Evolutionary conservation across 2,888 invertebrate species (phyloP).

Genomic region (Polydrusus pterygomalis): DNA sequence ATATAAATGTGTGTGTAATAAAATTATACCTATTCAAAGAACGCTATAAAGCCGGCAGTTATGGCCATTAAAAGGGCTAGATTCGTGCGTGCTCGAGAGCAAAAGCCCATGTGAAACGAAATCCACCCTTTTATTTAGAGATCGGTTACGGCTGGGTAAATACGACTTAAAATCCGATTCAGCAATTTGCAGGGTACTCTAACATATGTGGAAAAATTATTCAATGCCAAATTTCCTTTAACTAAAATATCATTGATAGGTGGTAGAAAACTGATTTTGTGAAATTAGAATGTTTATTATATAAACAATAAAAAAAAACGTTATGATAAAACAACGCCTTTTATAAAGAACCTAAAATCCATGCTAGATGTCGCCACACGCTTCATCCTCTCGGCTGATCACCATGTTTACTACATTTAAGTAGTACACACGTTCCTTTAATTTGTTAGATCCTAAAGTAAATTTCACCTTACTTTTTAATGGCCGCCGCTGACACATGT

Average conservation of each 20-base stretch:
- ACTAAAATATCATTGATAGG: constrained; percentile 1
- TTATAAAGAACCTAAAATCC: no score
- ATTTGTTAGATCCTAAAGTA: no score
- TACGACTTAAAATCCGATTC: constrained; percentile 52
- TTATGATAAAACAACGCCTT: no score
- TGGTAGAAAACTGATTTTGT: neutral
- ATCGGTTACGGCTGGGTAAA: constrained; percentile 51
- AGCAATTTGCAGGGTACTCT: constrained; percentile 51
- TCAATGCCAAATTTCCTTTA: constrained; percentile 41
- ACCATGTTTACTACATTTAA: no score
- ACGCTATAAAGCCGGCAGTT: constrained; percentile 29
- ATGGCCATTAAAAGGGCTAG: constrained; percentile 40
- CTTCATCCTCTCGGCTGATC: no score
- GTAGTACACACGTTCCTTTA: no score
- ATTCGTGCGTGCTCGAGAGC: constrained; percentile 46
- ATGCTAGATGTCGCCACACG: no score
- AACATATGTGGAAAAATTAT: constrained; percentile 54
- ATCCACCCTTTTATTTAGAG: constrained; percentile 51
- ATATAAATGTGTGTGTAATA: constrained; percentile 23
- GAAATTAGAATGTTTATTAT: no score
- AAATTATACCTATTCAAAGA: constrained; percentile 18
- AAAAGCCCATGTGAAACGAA: constrained; percentile 40
- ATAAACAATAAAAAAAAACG: no score
- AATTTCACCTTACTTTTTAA: no score
- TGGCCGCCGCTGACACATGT: no score